Base-by-base conservation (phyloP, 2,888 invertebrate genomes). In the Petrolisthes cinctipes region DNA sequence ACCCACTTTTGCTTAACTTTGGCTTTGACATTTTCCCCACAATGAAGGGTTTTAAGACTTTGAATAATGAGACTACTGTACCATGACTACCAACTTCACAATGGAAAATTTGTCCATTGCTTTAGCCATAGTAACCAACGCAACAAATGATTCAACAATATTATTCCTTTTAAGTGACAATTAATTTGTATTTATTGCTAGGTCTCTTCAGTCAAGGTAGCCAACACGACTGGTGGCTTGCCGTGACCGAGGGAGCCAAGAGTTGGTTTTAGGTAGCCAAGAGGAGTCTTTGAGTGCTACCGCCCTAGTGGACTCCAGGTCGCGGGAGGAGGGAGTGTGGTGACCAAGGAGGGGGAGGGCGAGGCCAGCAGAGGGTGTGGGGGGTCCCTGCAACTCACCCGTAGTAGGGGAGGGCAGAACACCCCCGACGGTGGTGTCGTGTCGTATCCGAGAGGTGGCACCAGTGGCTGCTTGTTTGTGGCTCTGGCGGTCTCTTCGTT, bases 341-440 rank as follows among this genome's bases (percentile, higher is more conserved):
- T 85, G 85, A 20, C 61, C 61, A 7, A 78, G 71, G 53, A 82
- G 76, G 75, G 87, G 81, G 61, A 53, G 73, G 75, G 83, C 66
- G 54, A 68, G 71, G 61, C 81, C 53, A 53, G 87, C 71, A 79
- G 82, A 23, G 80, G 51, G 71, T 20, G 76, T 57, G 66, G 79
- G 86, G 79, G 82, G 75, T n/a, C 56, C 81, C 78, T 71, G 88
- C 61, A 79, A 82, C 89, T 86, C 83, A 89, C 89, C 89, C 80
- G 89, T 84, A 66, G 86, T 89, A 51, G 89, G 83, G 81, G 89
- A 89, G 79, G 89, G 89, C 76, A 89, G 84, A 14, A 89, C 89
- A 76, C 89, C 89, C 82, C 89, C 89, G 54, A 89, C 89, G 79
- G 89, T 89, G 17, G 89, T 89, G 86, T 89, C 89, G 85, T 89